Evolutionary conservation across 2,888 invertebrate species (phyloP).

Genomic region (Theretra japonica): DNA sequence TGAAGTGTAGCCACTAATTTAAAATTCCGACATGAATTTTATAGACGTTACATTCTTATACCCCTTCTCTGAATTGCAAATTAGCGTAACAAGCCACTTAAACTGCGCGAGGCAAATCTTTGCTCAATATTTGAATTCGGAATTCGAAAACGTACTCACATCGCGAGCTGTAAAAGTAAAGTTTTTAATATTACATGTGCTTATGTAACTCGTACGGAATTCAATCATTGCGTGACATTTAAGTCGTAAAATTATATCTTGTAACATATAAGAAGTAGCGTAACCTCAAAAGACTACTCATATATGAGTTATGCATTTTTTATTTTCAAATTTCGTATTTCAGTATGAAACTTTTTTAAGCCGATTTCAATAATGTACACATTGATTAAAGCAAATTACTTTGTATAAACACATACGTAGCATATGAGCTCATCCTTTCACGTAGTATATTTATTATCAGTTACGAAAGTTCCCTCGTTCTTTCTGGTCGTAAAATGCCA

Average conservation of each 20-base stretch:
- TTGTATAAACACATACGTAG: background rate
- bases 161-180: background rate
- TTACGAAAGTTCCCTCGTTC: background rate
- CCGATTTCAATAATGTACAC: background rate
- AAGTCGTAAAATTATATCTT: background rate
- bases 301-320: background rate
- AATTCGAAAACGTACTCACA: background rate
- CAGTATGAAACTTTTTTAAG: background rate
- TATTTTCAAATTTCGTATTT: background rate
- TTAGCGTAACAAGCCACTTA: conserved; percentile 33
- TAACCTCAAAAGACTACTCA: background rate
- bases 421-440: background rate
- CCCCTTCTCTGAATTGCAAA: conserved; percentile 50
- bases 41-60: conserved; percentile 39
- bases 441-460: conserved; percentile 7
- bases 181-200: background rate
- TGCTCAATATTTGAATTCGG: conserved; percentile 7
- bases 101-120: conserved; percentile 18
- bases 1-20: conserved; percentile 39
- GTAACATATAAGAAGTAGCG: background rate
- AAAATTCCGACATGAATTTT: conserved; percentile 39
- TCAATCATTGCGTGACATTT: background rate
- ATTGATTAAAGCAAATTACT: background rate
- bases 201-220: background rate
- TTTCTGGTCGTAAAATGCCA: background rate